Evolutionary conservation across 30 jellyfish, hydroid and myxozoan species (phyloP), one percentile per base, ranked within the genome.

Genomic region (Clytia hemisphaerica): DNA sequence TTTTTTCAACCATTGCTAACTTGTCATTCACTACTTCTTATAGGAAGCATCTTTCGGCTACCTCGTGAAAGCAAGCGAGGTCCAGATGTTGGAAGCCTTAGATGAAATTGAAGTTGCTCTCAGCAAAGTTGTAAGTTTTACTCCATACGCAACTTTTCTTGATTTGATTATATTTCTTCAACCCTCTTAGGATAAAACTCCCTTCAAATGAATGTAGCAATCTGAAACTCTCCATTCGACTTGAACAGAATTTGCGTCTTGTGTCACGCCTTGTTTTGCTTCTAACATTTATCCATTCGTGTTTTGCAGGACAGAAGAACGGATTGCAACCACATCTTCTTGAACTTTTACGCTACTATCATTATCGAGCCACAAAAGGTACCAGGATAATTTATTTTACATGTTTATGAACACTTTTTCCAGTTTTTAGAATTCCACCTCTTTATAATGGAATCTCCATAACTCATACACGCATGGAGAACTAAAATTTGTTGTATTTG

Each of bases 31-130:
- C 1, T 71, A 30, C 0, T 14, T 27, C n/a, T 18, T 58, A 15
- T 71, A 77, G 93, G 95, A 85, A 74, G 93, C 95, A 18, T 85
- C 95, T 47, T 85, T 85, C 48, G 95, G 78, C 7, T 85, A 85
- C 46, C 72, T 85, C 19, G 95, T 70, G 36, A 85, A 85, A 51
- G 95, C 95, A 25, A 85, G 95, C 32, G 95, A 85, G 46, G 66
- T 85, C 60, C 94, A 80, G 27, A 63, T 85, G 12, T 84, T 78
- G 4, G 95, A 85, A 67, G 95, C 95, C 24, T 45, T 85, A 16
- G 95, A 85, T 67, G 93, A 85, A 55, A 51, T 85, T 22, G 95
- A 77, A 57, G 58, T 83, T 21, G 95, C 92, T 21, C 79, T 83
- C 40, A 83, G 95, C 61, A 72, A 75, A 75, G 93, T 76, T 59